Evolutionary conservation across 1,140 invertebrate genomes (phyloP).

Genomic region (Scaptomyza hsui): DNA sequence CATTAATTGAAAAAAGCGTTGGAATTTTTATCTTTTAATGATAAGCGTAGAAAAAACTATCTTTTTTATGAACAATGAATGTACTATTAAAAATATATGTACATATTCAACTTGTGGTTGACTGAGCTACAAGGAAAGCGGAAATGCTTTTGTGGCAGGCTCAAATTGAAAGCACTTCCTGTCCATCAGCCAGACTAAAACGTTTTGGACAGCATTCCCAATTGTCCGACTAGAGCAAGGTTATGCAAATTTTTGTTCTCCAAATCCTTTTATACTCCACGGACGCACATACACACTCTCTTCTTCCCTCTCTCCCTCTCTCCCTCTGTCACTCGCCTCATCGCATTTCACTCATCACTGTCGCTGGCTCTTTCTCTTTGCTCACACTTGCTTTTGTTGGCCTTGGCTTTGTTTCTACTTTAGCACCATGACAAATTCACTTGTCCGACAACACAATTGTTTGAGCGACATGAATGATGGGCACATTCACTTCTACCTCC

Average conservation of each 20-base stretch:
- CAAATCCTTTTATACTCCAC: constrained; percentile 1
- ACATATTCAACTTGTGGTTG: constrained; percentile 3
- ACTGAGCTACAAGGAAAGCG: constrained; percentile 29
- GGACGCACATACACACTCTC: background rate
- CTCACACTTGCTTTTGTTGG: constrained; percentile 54
- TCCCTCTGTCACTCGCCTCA: no score
- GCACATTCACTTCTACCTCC: background rate
- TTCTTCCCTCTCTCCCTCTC: background rate
- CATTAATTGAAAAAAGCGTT: background rate
- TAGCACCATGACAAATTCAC: constrained; percentile 73
- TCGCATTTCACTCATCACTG: background rate
- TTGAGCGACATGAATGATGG: constrained; percentile 46
- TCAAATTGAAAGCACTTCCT: constrained; percentile 50
- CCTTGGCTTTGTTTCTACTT: constrained; percentile 73
- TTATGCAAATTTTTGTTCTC: constrained; percentile 51
- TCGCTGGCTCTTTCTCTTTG: background rate
- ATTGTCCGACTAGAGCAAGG: constrained; percentile 3
- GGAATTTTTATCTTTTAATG: background rate
- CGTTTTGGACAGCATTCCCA: constrained; percentile 3
- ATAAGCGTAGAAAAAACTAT: constrained; percentile 1
- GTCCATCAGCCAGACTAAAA: constrained; percentile 1
- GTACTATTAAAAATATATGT: constrained; percentile 28
- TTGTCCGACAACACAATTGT: constrained; percentile 78
- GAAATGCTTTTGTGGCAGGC: constrained; percentile 59
- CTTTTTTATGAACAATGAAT: no score